Evolutionary conservation across 2,797 vertebrate genomes (phyloP).

Genomic region (Poeciliopsis presidionis): DNA sequence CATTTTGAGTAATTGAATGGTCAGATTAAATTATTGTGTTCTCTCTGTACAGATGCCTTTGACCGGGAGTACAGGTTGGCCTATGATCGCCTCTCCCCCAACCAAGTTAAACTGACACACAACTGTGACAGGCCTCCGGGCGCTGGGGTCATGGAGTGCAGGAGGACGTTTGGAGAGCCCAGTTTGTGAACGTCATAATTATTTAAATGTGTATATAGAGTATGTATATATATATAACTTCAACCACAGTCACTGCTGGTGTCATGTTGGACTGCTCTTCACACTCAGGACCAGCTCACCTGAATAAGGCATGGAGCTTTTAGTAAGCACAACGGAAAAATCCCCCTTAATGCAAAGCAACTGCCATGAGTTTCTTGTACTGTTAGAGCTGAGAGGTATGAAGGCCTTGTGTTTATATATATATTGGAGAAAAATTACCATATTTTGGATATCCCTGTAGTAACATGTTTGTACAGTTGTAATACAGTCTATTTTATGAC

Average conservation of each 20-base stretch:
- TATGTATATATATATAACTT: neutral
- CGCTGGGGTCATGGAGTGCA: constrained; percentile 96
- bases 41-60: constrained; percentile 88
- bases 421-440: constrained; percentile 32
- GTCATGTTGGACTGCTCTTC: constrained; percentile 42
- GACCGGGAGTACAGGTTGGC: constrained; percentile 97
- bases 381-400: constrained; percentile 51
- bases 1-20: too few relatives aligned
- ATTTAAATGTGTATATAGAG: neutral
- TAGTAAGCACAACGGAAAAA: constrained; percentile 62
- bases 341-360: constrained; percentile 50
- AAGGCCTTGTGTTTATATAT: constrained; percentile 55
- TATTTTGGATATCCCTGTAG: constrained; percentile 62
- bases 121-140: constrained; percentile 96
- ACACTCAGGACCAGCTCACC: constrained; percentile 69
- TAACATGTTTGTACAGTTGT: constrained; percentile 69
- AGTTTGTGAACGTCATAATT: constrained; percentile 81
- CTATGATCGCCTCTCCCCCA: constrained; percentile 92
- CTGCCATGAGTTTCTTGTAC: constrained; percentile 60
- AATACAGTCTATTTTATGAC: constrained; percentile 69
- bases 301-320: constrained; percentile 41
- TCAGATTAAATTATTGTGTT: neutral
- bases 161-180: constrained; percentile 92
- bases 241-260: constrained; percentile 45
- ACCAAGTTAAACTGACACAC: constrained; percentile 94